Evolutionary conservation across 2,113 vertebrate genomes (phyloP).

Genomic region (Thamnaconus septentrionalis): DNA sequence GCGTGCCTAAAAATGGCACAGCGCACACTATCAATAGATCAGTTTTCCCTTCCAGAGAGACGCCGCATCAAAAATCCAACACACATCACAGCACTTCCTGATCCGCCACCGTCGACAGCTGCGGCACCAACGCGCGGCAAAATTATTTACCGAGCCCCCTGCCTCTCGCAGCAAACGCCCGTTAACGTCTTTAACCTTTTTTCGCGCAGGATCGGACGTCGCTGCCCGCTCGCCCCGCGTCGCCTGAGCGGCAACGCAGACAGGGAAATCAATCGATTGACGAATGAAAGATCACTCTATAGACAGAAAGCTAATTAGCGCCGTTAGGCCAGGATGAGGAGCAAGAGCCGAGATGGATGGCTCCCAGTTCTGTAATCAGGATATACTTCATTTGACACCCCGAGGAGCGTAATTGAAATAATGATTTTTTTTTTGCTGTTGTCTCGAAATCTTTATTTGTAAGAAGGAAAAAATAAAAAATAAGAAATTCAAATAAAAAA

Average conservation of each 20-base stretch:
- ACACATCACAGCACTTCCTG: no score
- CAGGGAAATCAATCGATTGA: slow-evolving; percentile 75
- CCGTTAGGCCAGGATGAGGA: slow-evolving; percentile 57
- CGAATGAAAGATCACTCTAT: slow-evolving; percentile 75
- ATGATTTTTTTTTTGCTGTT: slow-evolving; percentile 58
- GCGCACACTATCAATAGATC: no score
- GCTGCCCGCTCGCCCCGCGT: slow-evolving; percentile 46
- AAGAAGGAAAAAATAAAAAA: no score
- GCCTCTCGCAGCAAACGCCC: no score
- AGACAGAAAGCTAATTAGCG: slow-evolving; percentile 72
- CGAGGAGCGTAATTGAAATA: slow-evolving; percentile 58
- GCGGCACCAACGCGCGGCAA: no score
- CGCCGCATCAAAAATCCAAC: no score
- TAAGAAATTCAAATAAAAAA: no score
- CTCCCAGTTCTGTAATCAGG: slow-evolving; percentile 58
- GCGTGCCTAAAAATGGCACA: no score
- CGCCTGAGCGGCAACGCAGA: slow-evolving; percentile 64
- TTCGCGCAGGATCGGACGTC: slow-evolving; percentile 43
- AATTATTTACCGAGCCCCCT: no score
- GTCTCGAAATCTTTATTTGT: slow-evolving; percentile 23
- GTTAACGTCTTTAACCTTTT: slow-evolving; percentile 69
- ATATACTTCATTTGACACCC: slow-evolving; percentile 65
- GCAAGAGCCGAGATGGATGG: slow-evolving; percentile 58
- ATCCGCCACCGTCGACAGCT: no score
- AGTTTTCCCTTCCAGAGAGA: no score